Base-by-base conservation (phyloP, 2,888 invertebrate genomes). In the Subacronicta megacephala region DNA sequence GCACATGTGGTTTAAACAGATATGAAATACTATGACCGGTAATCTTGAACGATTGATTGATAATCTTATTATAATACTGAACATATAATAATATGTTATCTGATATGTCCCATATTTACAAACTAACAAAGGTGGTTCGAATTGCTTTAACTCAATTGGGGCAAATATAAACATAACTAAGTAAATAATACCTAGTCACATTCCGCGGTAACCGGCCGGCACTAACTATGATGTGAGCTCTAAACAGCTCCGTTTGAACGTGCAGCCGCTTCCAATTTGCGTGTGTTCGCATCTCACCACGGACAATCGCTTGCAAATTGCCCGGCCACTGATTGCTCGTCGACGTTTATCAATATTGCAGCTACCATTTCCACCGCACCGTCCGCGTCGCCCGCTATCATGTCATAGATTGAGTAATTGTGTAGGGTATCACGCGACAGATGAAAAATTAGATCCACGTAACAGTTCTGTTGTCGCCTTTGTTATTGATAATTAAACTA, bases 261-360 rank as follows among this genome's bases (percentile, higher is more conserved):
- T 82, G 83, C 84, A 83, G 64, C 80, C 77, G 80, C 83, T 78
- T 84, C 83, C 90, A 90, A 90, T 90, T 91, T 92, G 86, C 88
- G 85, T 86, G 82, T 81, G 80, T 80, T 85, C 82, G 84, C 84
- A 85, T 88, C 89, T 89, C 88, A 83, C 86, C 89, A 89, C 90
- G 91, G 89, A 89, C 92, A 92, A 93, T 93, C 89, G 88, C 87
- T 80, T 83, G 87, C 89, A 92, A 92, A 93, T 93, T 92, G 93
- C 83, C 78, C 83, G 84, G 72, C 84, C 85, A 73, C 84, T 92
- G 92, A 92, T 92, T 92, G 92, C 88, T 74, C 84, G 82, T 83
- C 81, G 86, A 82, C 89, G 91, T 90, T 92, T 92, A 93, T 93
- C 92, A 93, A 93, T 92, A 91, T 92, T 90, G 88, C 80, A 84